These are phyloP conservation scores for Argentina silus DNA, from an alignment of 2,797 vertebrate genomes.

Conservation along the genomic window DNA sequence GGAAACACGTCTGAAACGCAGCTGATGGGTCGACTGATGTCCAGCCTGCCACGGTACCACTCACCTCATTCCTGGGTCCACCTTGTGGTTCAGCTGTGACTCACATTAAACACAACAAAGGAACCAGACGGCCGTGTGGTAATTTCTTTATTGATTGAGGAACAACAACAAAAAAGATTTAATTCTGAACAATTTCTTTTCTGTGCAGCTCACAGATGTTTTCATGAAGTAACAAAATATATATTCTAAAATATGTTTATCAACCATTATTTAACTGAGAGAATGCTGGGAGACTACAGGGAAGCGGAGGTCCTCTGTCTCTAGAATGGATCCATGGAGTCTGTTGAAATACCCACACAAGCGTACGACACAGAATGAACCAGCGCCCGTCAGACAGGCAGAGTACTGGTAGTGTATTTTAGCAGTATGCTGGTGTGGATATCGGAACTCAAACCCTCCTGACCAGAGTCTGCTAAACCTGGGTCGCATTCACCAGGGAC, in stretches of 20 bases:
- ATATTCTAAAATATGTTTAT: slow-evolving; percentile 60
- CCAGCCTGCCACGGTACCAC: background rate
- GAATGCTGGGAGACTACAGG: slow-evolving; percentile 13
- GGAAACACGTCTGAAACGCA: background rate
- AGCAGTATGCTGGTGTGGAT: too few species aligned
- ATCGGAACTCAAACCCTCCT: too few species aligned
- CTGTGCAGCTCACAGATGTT: slow-evolving; percentile 49
- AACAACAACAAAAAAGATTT: slow-evolving; percentile 25
- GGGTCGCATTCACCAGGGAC: too few species aligned
- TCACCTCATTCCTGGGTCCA: too few species aligned
- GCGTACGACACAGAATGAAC: too few species aligned
- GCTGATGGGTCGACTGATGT: background rate
- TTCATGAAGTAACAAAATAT: slow-evolving; percentile 65
- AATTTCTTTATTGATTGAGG: slow-evolving; percentile 57
- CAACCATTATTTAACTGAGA: slow-evolving; percentile 49
- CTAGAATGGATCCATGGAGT: slow-evolving; percentile 1
- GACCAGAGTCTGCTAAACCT: too few species aligned
- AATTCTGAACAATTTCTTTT: slow-evolving; percentile 42
- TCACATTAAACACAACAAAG: slow-evolving; percentile 17
- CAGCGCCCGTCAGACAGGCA: too few species aligned
- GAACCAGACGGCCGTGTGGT: slow-evolving; percentile 22
- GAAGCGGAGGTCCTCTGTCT: background rate
- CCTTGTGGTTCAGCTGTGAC: background rate
- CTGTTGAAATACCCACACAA: too few species aligned
- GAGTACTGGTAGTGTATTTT: too few species aligned